These are phyloP conservation scores for Zonotrichia albicollis DNA, from an alignment of 2,797 vertebrate genomes.

Conservation along the genomic window DNA sequence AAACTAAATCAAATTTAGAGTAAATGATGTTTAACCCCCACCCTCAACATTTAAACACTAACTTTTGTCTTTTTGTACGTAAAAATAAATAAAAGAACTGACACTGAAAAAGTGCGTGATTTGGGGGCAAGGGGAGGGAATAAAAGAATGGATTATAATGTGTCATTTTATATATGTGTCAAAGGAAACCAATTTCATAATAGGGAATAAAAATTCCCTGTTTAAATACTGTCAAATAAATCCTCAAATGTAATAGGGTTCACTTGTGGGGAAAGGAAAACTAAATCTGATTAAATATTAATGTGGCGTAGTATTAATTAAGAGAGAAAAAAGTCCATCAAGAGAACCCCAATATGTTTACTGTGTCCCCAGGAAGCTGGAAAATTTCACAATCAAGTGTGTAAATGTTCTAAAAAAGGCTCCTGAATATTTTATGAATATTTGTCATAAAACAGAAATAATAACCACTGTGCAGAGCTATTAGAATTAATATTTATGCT, in stretches of 20 bases:
- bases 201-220: slow-evolving; percentile 68
- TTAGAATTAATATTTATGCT: slow-evolving; percentile 99
- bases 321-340: slow-evolving; percentile 74
- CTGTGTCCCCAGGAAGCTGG: slow-evolving; percentile 77
- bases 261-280: slow-evolving; percentile 65
- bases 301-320: slow-evolving; percentile 75
- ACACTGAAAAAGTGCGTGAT: neutral
- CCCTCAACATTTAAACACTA: neutral
- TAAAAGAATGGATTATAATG: slow-evolving; percentile 49
- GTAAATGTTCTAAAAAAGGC: slow-evolving; percentile 86
- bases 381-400: slow-evolving; percentile 81
- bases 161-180: slow-evolving; percentile 56
- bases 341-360: slow-evolving; percentile 81
- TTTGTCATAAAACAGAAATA: slow-evolving; percentile 94
- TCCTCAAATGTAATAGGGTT: slow-evolving; percentile 63
- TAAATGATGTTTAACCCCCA: slow-evolving; percentile 35
- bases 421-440: slow-evolving; percentile 97
- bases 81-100: slow-evolving; percentile 18
- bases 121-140: slow-evolving; percentile 54
- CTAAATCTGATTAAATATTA: slow-evolving; percentile 77
- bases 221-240: slow-evolving; percentile 69
- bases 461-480: slow-evolving; percentile 97
- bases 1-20: slow-evolving; percentile 34
- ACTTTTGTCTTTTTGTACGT: neutral
- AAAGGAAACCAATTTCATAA: slow-evolving; percentile 48